These are phyloP conservation scores for Xenopus borealis DNA, from an alignment of 2,113 vertebrate species.

Conservation along the genomic window DNA sequence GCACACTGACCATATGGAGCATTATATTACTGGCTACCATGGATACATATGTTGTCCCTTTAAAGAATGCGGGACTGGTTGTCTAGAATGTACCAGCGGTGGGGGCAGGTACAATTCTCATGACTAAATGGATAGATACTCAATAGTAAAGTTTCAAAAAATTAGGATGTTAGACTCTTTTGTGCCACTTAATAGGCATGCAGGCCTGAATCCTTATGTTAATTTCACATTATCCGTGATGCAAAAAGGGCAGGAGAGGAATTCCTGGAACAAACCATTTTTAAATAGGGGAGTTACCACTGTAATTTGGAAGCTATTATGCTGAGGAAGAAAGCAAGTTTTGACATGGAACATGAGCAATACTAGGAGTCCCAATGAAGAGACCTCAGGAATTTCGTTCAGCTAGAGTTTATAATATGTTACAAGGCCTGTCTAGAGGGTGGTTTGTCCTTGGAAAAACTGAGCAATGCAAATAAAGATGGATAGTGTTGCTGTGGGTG, in stretches of 20 bases:
- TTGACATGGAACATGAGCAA: slow-evolving; percentile 27
- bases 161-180: slow-evolving; percentile 16
- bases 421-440: too few relatives aligned
- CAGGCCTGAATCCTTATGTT: background rate
- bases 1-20: slow-evolving; percentile 59
- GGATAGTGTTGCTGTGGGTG: too few relatives aligned
- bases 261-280: slow-evolving; percentile 7
- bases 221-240: background rate
- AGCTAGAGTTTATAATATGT: too few relatives aligned
- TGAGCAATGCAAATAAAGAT: too few relatives aligned
- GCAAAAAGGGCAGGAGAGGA: background rate
- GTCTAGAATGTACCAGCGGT: background rate
- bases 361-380: background rate
- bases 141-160: background rate
- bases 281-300: background rate
- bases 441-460: too few relatives aligned
- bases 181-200: background rate
- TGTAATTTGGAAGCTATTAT: slow-evolving; percentile 14
- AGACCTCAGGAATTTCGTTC: too few relatives aligned
- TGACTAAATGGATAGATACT: too few relatives aligned
- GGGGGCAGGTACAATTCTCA: slow-evolving; percentile 17
- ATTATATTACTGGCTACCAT: slow-evolving; percentile 58
- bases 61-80: slow-evolving; percentile 40
- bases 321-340: background rate
- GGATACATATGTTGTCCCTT: slow-evolving; percentile 50